Evolutionary conservation across 2,113 vertebrate genomes (phyloP).

Genomic region (Platichthys stellatus): DNA sequence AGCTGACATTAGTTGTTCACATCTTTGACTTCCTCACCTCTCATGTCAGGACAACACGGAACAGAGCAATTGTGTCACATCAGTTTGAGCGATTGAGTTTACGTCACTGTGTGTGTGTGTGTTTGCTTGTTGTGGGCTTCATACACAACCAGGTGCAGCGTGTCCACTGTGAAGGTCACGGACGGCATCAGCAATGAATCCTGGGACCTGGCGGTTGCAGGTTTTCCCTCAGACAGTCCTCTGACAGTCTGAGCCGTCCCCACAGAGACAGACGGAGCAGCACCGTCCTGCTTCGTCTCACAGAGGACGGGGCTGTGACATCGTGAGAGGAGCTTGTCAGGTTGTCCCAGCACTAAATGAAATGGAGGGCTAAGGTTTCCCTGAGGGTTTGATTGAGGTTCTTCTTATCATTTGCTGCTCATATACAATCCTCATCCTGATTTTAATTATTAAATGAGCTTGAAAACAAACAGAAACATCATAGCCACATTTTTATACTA

Average conservation of each 20-base stretch:
- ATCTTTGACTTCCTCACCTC: slow-evolving; percentile 33
- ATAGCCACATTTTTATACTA: too few relatives aligned
- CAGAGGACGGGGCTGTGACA: slow-evolving; percentile 6
- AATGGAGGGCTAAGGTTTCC: not conserved
- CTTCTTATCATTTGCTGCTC: not conserved
- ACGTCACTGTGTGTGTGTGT: slow-evolving; percentile 9
- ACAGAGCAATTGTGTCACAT: slow-evolving; percentile 13
- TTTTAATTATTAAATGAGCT: too few relatives aligned
- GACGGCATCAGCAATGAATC: slow-evolving; percentile 39
- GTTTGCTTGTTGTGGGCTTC: not conserved
- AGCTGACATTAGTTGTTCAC: slow-evolving; percentile 1
- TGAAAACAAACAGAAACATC: too few relatives aligned
- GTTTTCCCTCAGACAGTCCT: slow-evolving; percentile 18
- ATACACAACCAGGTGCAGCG: not conserved
- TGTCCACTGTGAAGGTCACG: slow-evolving; percentile 28
- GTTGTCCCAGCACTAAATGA: not conserved
- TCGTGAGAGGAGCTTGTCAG: slow-evolving; percentile 7
- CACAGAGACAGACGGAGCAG: slow-evolving; percentile 56
- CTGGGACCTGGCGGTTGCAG: slow-evolving; percentile 28
- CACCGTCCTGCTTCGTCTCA: slow-evolving; percentile 21
- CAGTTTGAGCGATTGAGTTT: slow-evolving; percentile 26
- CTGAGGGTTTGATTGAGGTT: not conserved
- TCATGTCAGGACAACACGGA: slow-evolving; percentile 5
- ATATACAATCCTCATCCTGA: too few relatives aligned
- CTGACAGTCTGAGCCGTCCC: slow-evolving; percentile 39